Base-by-base conservation (phyloP, 2,113 vertebrate species). In the Ammodramus savannarum region DNA sequence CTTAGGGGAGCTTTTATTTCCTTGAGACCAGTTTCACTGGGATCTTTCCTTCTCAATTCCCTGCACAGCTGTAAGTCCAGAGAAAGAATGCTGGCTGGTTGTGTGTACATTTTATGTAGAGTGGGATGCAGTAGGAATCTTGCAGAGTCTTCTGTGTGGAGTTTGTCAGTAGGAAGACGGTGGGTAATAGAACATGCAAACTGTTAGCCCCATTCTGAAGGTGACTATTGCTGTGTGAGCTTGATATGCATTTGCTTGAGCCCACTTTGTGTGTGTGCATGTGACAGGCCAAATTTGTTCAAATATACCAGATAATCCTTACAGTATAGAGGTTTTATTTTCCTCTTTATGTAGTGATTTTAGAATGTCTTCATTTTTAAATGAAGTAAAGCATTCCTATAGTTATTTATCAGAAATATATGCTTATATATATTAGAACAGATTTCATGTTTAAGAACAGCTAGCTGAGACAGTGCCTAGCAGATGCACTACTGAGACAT, bases 21-120 rank as follows among this genome's bases (percentile, higher is more conserved):
- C 31, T 71, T 38, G 46, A 57, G 13, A 51, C 20, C 6, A 13
- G 23, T 3, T 0, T 79, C 66, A 38, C 20, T 48, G 46, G 13
- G 7, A 32, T 58, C 27, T 62, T 62, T 27, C 17, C 9, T 48
- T 67, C 58, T 71, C 32, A 23, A 1, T 84, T 81, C 26, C 23
- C 14, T 6, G 6, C 8, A 3, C 10, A 18, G 10, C n/a, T 62
- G 0, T 1, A 73, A 38, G 27, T 43, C 9, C 67, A 48, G 31
- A 63, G 62, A 36, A 67, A 5, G 22, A 58, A 16, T 32, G 32
- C 63, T 51, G 36, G 10, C 22, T 86, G 21, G 22, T 27, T 13
- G 6, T 25, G 26, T 20, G 5, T 73, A 14, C 4, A 0, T 8
- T 54, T 66, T 32, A 48, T 1, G 0, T 19, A 17, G 61, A 66